Evolutionary conservation across 2,888 invertebrate genomes (phyloP).

Genomic region (Nesidiocoris tenuis): DNA sequence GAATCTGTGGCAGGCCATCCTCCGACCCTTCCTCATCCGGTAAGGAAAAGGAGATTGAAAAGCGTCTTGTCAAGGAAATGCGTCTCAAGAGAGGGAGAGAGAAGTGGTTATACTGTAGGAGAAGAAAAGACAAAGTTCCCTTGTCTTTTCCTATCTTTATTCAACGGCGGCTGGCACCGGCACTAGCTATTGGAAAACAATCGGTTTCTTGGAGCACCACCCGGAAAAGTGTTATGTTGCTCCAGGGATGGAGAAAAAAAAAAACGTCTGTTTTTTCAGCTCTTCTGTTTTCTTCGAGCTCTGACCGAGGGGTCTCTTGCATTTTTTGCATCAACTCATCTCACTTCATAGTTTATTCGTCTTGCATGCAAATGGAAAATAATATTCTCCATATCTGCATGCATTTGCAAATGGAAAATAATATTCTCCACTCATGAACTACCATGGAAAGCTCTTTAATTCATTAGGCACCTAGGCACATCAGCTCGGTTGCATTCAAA

Average conservation of each 20-base stretch:
- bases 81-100: not conserved
- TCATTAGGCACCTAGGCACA: no score
- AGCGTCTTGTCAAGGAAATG: not conserved
- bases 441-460: no score
- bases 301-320: not conserved
- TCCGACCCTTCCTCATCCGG: no score
- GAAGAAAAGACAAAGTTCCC: constrained; percentile 12
- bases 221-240: constrained; percentile 14
- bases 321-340: no score
- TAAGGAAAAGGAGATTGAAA: not conserved
- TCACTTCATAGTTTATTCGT: no score
- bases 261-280: not conserved
- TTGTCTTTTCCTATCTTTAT: constrained; percentile 30
- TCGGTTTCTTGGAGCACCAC: constrained; percentile 3
- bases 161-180: constrained; percentile 5
- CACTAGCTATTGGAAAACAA: constrained; percentile 21
- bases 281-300: not conserved
- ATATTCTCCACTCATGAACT: no score
- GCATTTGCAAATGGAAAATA: no score
- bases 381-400: no score
- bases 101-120: not conserved
- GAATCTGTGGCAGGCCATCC: no score
- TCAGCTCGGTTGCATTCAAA: no score
- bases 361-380: no score
- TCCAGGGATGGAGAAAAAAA: not conserved